Base-by-base conservation (phyloP, 2,888 invertebrate genomes). In the Cerceris ruficornis region DNA sequence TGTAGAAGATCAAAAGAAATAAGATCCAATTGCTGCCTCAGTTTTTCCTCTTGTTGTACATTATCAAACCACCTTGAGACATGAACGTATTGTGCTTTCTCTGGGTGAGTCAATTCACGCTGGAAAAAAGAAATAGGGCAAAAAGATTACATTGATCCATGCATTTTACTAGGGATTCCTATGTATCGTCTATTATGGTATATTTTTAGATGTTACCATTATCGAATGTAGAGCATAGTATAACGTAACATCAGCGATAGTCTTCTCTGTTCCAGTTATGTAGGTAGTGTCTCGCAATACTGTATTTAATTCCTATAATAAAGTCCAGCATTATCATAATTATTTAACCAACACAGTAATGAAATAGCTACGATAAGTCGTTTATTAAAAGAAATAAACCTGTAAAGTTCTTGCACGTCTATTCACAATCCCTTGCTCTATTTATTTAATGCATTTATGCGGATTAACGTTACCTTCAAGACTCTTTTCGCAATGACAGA, bases 1-100 rank as follows among this genome's bases (percentile, higher is more conserved):
- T 89, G 86, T 61, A 90, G 71, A 54, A 90, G 83, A 71, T 89
- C 92, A 81, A 94, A 94, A 88, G 93, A 92, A 69, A 94, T 89
- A 9, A 93, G 55, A 78, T 92, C 91, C 83, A 94, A 92, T 66
- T 93, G 92, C 73, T 93, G 93, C 68, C 95, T 94, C n/a, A 96
- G 93, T 88, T 93, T 93, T 0, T 94, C 93, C 74, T 95, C 94
- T 75, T 95, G 95, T 88, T 97, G 96, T 73, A 97, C 92, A 88
- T 96, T 96, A 90, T 95, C 96, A 83, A 95, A 96, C 97, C 97
- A 97, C 85, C 97, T 93, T 55, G 96, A 96, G 0, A 97, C 91
- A 89, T 96, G 94, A 39, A 96, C 88, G 76, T 95, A 93, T 66
- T 94, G 94, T 86, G 96, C 96, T 87, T 95, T 95, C 66, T 96